These are phyloP conservation scores for Crotalus tigris DNA, from an alignment of 2,113 vertebrate species.

Conservation along the genomic window DNA sequence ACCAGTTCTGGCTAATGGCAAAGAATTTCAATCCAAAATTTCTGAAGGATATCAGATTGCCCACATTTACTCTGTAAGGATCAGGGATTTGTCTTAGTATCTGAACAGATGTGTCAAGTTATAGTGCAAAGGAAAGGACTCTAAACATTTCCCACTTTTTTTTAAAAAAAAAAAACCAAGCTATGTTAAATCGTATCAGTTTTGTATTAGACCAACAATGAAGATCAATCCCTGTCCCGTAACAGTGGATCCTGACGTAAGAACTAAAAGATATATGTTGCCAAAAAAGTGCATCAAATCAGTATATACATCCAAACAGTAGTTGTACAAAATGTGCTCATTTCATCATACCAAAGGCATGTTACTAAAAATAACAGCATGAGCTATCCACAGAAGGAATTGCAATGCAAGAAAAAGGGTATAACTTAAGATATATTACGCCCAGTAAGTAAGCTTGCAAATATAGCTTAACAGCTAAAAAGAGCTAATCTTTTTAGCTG, in stretches of 20 bases:
- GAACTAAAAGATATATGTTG: background rate
- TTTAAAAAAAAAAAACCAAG: background rate
- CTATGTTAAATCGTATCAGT: background rate
- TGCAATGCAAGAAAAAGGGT: background rate
- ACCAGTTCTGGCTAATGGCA: background rate
- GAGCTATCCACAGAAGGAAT: background rate
- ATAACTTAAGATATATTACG: background rate
- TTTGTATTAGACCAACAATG: background rate
- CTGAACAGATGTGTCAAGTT: background rate
- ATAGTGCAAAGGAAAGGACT: background rate
- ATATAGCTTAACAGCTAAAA: background rate
- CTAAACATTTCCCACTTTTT: background rate
- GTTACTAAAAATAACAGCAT: background rate
- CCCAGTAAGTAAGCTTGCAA: background rate
- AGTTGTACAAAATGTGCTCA: background rate
- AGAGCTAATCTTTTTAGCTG: background rate
- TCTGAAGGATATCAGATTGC: background rate
- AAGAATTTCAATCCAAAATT: background rate
- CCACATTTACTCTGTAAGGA: background rate
- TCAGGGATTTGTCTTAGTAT: background rate
- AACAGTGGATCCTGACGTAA: background rate
- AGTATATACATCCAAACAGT: background rate
- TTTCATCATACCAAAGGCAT: background rate
- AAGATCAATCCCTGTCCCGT: background rate
- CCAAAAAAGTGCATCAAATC: background rate